Base-by-base conservation (phyloP, 2,888 invertebrate species). In the Lepidochitona cinerea region DNA sequence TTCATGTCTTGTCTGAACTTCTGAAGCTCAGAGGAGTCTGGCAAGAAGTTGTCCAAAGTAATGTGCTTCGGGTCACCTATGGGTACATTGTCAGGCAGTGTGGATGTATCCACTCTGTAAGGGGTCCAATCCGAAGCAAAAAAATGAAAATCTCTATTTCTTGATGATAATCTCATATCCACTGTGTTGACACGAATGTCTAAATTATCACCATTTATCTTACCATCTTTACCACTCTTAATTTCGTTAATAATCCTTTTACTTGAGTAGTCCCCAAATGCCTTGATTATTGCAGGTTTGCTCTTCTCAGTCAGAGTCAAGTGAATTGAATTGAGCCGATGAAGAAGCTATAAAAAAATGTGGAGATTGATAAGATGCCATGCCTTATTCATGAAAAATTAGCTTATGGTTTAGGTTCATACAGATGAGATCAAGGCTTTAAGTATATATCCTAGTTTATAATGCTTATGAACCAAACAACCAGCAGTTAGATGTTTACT, bases 191-290 rank as follows among this genome's bases (percentile, higher is more conserved):
- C 77, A 70, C 52, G 73, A 23, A 75, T 71, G 33, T 77, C 77
- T 14, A 77, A 35, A 68, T 77, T 77, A 52, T 75, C 75, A 1
- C 73, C 75, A 75, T 77, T 77, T 12, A 75, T 23, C 67, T 77
- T 77, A 1, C 73, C 77, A 68, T 75, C 73, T n/a, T 41, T 33
- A 9, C 74, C 73, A 69, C 35, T 35, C 33, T 29, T 23, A 23
- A 74, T 59, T 5, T 37, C 52, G 23, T 68, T 36, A 0, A 76
- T 32, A 5, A 74, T 35, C 18, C 32, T 37, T 29, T 71, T 23
- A 14, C 14, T 29, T 29, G 59, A 59, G 32, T 23, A 59, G 18
- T 14, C 59, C 23, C 59, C 59, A 9, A 59, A 59, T 4, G 23
- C 59, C 23, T 37, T 53, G 37, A 65, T 29, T n/a, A 18, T 67